These are phyloP conservation scores for Sarcophaga bullata DNA, from an alignment of 1,140 invertebrate species.

Conservation along the genomic window DNA sequence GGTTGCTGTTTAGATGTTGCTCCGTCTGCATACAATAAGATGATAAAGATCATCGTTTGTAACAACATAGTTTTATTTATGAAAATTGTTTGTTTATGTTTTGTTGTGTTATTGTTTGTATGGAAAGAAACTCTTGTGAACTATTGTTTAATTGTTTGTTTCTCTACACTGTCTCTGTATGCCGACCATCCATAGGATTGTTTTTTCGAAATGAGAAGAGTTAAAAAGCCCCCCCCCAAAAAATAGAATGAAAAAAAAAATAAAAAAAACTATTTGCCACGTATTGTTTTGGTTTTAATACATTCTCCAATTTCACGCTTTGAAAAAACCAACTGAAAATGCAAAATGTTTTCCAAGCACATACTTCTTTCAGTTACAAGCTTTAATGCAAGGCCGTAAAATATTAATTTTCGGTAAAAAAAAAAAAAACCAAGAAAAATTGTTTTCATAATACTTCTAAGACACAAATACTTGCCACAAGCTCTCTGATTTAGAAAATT, in stretches of 20 bases:
- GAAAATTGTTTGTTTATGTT: neutral
- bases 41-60: neutral
- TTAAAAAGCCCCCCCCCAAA: no score
- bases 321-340: neutral
- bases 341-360: neutral
- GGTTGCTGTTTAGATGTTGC: neutral
- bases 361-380: neutral
- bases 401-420: no score
- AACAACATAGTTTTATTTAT: constrained; percentile 10
- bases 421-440: no score
- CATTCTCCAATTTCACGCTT: neutral
- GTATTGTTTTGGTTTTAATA: neutral
- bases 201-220: no score
- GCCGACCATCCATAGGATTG: neutral
- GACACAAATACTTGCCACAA: no score
- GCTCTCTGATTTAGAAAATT: no score
- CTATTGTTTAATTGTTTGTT: neutral
- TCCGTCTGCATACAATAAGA: constrained; percentile 19
- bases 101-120: neutral
- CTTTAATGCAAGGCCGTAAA: neutral
- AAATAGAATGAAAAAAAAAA: no score
- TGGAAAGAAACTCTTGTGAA: neutral
- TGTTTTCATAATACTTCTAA: no score
- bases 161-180: neutral
- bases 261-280: neutral